phyloP scores from a whole-genome alignment of 2,888 invertebrate species.

The Buathra laborator region DNA sequence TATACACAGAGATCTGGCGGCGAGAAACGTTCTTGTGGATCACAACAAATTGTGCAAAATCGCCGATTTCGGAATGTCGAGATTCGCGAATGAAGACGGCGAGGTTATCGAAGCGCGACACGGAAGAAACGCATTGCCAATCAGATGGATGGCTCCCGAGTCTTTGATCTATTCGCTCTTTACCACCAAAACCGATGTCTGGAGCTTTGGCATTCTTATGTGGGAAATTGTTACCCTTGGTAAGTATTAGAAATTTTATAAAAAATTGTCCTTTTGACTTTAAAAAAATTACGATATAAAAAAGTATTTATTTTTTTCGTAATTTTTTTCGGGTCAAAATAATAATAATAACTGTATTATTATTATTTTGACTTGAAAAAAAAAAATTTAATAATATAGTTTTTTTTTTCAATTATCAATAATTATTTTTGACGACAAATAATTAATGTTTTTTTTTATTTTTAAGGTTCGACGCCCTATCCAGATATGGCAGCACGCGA shows the following conservation, averaged over 20 bases:
- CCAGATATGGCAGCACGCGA: conserved; percentile 94
- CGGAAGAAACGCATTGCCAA: conserved; percentile 88
- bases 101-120: conserved; percentile 86
- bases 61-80: conserved; percentile 95
- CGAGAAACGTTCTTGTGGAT: conserved; percentile 93
- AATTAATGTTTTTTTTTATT: conserved; percentile 7
- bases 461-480: conserved; percentile 93
- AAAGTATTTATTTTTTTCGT: too few species aligned
- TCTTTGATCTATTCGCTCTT: conserved; percentile 92
- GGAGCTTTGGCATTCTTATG: conserved; percentile 94
- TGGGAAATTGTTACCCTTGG: conserved; percentile 96
- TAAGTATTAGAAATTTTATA: conserved; percentile 76
- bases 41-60: conserved; percentile 95
- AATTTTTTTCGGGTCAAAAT: too few species aligned
- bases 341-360: too few species aligned
- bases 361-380: too few species aligned
- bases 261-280: neutral
- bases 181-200: conserved; percentile 93
- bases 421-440: neutral
- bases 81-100: conserved; percentile 87
- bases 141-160: conserved; percentile 96
- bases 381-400: too few species aligned
- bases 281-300: neutral
- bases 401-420: neutral
- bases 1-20: conserved; percentile 94